phyloP scores from a whole-genome alignment of 2,113 vertebrate species.

The Planiliza haematocheilus region DNA sequence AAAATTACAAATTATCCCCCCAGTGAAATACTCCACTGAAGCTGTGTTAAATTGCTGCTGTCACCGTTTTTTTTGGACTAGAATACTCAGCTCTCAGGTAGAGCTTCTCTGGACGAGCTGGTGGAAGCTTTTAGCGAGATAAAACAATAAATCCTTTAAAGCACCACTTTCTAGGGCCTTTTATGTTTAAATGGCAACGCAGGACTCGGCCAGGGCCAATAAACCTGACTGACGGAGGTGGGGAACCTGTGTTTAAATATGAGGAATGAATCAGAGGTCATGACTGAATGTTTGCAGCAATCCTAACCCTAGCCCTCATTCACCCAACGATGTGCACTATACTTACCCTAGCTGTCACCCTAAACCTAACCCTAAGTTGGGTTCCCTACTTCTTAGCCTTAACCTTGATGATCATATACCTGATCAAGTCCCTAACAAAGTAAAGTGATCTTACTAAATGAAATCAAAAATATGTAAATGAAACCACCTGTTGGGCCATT shows the following conservation, averaged over 20 bases:
- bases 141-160: slow-evolving; percentile 36
- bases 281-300: slow-evolving; percentile 5
- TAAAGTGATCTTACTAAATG: too few relatives aligned
- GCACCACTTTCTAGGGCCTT: slow-evolving; percentile 9
- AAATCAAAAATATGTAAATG: too few relatives aligned
- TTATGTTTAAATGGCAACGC: slow-evolving; percentile 29
- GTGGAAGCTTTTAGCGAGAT: slow-evolving; percentile 28
- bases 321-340: too few relatives aligned
- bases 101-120: slow-evolving; percentile 12
- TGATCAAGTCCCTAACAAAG: too few relatives aligned
- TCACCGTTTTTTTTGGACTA: slow-evolving; percentile 33
- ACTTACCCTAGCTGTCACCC: too few relatives aligned
- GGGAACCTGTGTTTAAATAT: too few relatives aligned
- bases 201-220: slow-evolving; percentile 15
- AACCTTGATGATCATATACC: too few relatives aligned
- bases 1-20: slow-evolving; percentile 50
- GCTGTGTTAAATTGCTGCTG: slow-evolving; percentile 45
- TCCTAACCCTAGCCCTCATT: too few relatives aligned
- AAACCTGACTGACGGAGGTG: slow-evolving; percentile 16
- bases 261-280: slow-evolving; percentile 34
- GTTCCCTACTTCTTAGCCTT: too few relatives aligned
- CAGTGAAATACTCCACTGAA: slow-evolving; percentile 32
- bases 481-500: too few relatives aligned
- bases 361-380: too few relatives aligned
- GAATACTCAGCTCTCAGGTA: slow-evolving; percentile 41